Percentiles rank a stretch among this genome's conserved stretches.
Conservation (phyloP, 2,888 invertebrate genomes). For the Leptopterna dolabrata region DNA sequence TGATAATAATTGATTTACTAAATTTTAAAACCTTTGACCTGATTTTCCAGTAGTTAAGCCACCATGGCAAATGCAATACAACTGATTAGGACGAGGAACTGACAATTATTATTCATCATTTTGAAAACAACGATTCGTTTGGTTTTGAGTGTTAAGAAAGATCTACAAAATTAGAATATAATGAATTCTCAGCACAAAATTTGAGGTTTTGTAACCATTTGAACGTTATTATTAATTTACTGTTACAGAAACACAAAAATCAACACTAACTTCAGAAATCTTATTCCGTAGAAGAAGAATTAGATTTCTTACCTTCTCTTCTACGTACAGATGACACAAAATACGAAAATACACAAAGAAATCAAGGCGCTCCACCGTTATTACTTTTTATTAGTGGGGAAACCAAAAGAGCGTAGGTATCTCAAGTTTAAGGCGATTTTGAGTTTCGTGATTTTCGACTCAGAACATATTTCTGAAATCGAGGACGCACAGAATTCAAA, state of each 20-base stretch:
- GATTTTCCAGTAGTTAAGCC: too few species aligned
- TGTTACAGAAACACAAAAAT: too few species aligned
- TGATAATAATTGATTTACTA: too few species aligned
- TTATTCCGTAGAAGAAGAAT: conserved; percentile 49
- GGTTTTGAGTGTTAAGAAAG: too few species aligned
- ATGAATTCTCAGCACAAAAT: background rate
- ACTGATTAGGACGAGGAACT: too few species aligned
- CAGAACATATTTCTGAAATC: background rate
- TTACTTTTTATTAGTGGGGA: background rate
- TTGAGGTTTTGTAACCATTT: background rate
- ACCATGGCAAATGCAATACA: too few species aligned
- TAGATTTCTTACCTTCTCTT: conserved; percentile 54
- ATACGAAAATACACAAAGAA: conserved; percentile 12
- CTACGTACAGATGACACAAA: conserved; percentile 49
- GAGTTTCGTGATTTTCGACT: background rate
- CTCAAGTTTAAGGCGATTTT: background rate
- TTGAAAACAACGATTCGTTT: too few species aligned
- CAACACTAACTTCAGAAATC: conserved; percentile 21
- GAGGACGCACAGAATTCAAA: background rate
- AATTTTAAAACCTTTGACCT: too few species aligned
- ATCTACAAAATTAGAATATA: background rate
- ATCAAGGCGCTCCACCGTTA: conserved; percentile 44
- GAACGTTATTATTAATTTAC: too few species aligned
- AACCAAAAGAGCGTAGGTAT: background rate
- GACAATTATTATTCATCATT: too few species aligned